Conservation (phyloP, 2,888 invertebrate species). For the Pterostichus niger region DNA sequence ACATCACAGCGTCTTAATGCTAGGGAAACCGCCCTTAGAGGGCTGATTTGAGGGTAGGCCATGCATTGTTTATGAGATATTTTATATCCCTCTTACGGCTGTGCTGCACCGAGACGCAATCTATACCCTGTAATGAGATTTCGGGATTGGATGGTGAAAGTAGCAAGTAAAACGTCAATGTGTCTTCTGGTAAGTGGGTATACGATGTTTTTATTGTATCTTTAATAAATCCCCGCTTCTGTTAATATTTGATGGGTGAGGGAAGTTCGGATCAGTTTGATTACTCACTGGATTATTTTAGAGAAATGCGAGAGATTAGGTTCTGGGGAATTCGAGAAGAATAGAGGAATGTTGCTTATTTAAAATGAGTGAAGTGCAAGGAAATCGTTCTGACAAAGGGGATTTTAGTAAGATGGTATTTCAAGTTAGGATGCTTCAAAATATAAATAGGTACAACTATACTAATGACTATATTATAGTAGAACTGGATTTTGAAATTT, state of each 20-base stretch:
- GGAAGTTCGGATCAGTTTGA: slow-evolving; percentile 5
- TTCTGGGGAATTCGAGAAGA: not conserved
- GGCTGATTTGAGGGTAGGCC: slow-evolving; percentile 21
- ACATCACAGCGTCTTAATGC: not conserved
- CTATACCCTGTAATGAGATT: slow-evolving; percentile 62
- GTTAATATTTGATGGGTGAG: slow-evolving; percentile 46
- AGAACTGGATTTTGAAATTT: no score
- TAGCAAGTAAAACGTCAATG: slow-evolving; percentile 39
- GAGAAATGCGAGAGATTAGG: slow-evolving; percentile 25
- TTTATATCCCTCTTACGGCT: slow-evolving; percentile 57
- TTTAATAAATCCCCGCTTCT: slow-evolving; percentile 47
- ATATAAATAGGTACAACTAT: no score
- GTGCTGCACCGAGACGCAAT: slow-evolving; percentile 7
- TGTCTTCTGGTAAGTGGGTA: slow-evolving; percentile 31
- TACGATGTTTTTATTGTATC: slow-evolving; percentile 51
- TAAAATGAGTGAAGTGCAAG: not conserved
- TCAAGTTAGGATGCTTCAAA: not conserved
- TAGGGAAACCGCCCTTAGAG: slow-evolving; percentile 31
- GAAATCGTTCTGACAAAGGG: not conserved
- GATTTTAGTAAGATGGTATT: not conserved
- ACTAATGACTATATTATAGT: no score
- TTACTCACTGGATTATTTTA: slow-evolving; percentile 25
- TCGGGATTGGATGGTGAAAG: slow-evolving; percentile 46
- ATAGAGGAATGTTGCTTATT: not conserved
- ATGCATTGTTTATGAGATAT: slow-evolving; percentile 66